A percentile compares a stretch with the other conserved stretches of the same genome.
phyloP scores from a whole-genome alignment of 2,113 vertebrate species.

The Melanocharis versteri region DNA sequence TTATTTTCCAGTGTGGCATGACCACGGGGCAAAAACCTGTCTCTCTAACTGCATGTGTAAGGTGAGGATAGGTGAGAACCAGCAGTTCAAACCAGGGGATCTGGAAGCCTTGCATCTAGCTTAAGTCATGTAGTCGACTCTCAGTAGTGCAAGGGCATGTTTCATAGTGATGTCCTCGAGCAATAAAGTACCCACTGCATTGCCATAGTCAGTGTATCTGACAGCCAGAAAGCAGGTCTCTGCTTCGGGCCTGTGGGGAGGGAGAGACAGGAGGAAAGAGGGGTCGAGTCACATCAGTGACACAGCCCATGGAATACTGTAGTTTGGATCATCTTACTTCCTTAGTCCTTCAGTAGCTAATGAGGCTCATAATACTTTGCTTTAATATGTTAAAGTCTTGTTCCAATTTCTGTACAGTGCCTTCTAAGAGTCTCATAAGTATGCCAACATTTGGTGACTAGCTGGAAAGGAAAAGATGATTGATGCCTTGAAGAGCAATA shows the following conservation, averaged over 20 bases:
- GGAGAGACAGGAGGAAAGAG: not conserved
- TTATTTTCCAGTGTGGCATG: not conserved
- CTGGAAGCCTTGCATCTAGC: not conserved
- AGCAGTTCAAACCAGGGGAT: not conserved
- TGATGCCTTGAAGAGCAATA: not conserved
- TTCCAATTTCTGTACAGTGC: constrained; percentile 12
- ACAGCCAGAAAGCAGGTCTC: not conserved
- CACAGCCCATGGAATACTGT: not conserved
- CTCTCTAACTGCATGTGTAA: not conserved
- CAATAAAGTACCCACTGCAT: constrained; percentile 25
- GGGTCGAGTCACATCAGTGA: not conserved
- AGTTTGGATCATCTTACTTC: constrained; percentile 34
- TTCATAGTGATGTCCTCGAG: constrained; percentile 22
- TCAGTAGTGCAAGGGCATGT: not conserved
- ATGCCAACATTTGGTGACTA: constrained; percentile 35
- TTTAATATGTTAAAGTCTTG: constrained; percentile 21
- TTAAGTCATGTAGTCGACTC: not conserved
- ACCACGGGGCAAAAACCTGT: not conserved
- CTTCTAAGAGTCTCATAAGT: constrained; percentile 33
- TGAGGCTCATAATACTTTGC: constrained; percentile 13
- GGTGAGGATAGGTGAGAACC: not conserved
- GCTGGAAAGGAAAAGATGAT: constrained; percentile 6
- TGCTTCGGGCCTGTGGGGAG: not conserved
- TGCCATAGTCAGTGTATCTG: constrained; percentile 15
- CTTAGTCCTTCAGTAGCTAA: not conserved